Percentiles rank a stretch among this genome's conserved stretches.
These are phyloP conservation scores for Drosophila seguyi DNA, from an alignment of 1,140 invertebrate species.

Conservation along the genomic window DNA sequence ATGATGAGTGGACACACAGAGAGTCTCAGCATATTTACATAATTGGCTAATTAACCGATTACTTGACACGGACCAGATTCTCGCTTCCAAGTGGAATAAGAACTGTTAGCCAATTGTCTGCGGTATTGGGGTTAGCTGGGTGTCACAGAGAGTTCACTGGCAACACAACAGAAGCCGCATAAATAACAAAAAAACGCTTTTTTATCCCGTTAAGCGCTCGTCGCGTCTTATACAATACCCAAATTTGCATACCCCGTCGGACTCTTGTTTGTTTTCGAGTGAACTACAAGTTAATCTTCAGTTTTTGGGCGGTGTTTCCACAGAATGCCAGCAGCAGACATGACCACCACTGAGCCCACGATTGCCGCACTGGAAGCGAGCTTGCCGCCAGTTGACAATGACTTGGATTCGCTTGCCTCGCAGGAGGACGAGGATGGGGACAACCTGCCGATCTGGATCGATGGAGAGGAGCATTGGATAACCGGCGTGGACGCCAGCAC, in stretches of 20 bases:
- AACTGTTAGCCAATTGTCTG: constrained; percentile 31
- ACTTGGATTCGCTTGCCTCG: constrained; percentile 84
- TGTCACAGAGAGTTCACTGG: constrained; percentile 11
- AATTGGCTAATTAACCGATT: constrained; percentile 34
- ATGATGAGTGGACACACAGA: neutral
- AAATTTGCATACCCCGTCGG: constrained; percentile 9
- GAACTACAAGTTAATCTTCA: constrained; percentile 23
- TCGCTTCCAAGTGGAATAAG: constrained; percentile 1
- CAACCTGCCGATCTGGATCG: constrained; percentile 92
- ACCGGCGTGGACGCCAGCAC: constrained; percentile 91
- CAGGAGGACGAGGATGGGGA: constrained; percentile 68
- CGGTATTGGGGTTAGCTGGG: neutral
- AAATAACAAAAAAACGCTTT: constrained; percentile 37
- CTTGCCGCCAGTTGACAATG: constrained; percentile 25
- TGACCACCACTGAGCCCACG: constrained; percentile 25
- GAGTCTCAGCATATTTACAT: constrained; percentile 20
- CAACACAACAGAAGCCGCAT: constrained; percentile 15
- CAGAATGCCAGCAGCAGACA: constrained; percentile 26
- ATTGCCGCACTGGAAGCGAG: neutral
- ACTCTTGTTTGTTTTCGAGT: neutral
- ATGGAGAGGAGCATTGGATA: constrained; percentile 91
- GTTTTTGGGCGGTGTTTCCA: constrained; percentile 6
- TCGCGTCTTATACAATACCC: constrained; percentile 25
- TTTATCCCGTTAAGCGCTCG: constrained; percentile 18
- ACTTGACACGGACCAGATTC: constrained; percentile 20